Evolutionary conservation across 35 echinoderm and acorn worm genomes (phyloP).

Genomic region (Holothuria glaberrima): DNA sequence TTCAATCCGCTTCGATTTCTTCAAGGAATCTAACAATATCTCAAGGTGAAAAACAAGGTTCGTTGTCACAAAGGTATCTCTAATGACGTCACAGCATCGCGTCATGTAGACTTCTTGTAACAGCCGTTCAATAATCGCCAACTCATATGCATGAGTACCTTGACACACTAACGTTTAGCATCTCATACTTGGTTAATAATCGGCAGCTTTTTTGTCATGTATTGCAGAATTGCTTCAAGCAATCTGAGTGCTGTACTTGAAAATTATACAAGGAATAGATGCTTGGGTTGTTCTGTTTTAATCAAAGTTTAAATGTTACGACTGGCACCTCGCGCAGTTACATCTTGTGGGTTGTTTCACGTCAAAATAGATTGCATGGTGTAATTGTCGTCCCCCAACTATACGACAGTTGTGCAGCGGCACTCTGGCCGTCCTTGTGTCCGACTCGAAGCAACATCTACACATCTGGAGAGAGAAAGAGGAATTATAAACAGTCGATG

Average conservation of each 20-base stretch:
- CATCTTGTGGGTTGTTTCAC: conserved; percentile 19
- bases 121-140: conserved; percentile 24
- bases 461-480: background rate
- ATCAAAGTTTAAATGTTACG: background rate
- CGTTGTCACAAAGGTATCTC: conserved; percentile 19
- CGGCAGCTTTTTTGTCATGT: too few relatives aligned
- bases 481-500: too few relatives aligned
- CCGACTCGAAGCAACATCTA: conserved; percentile 15
- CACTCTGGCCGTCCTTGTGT: background rate
- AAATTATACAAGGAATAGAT: background rate
- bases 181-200: too few relatives aligned
- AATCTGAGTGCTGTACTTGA: background rate
- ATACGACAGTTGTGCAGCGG: background rate
- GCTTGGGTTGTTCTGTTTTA: background rate
- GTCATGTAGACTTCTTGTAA: conserved; percentile 10
- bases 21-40: background rate
- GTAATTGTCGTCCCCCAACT: background rate
- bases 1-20: conserved; percentile 44
- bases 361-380: background rate
- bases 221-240: too few relatives aligned
- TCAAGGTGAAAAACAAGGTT: conserved; percentile 51
- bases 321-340: background rate
- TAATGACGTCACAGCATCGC: conserved; percentile 39
- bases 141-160: too few relatives aligned
- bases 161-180: too few relatives aligned